A percentile compares a stretch with the other conserved stretches of the same genome.
These are phyloP conservation scores for Tychaedon coryphoeus DNA, from an alignment of 2,113 vertebrate species.

Conservation along the genomic window DNA sequence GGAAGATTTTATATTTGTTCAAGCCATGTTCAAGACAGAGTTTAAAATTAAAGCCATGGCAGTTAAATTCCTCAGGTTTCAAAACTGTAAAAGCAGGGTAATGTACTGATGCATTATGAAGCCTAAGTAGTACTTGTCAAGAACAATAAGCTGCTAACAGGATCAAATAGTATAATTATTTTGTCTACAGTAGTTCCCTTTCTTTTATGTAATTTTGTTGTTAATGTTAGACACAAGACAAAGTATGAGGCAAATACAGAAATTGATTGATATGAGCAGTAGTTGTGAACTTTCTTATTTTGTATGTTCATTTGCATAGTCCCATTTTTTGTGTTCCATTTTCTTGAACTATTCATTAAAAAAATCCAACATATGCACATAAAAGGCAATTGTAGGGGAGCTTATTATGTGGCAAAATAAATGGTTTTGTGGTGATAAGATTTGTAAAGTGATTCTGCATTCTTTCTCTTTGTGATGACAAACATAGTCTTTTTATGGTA, in stretches of 20 bases:
- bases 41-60: not conserved
- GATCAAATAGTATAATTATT: not conserved
- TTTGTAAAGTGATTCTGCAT: conserved; percentile 21
- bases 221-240: not conserved
- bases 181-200: not conserved
- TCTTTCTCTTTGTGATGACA: conserved; percentile 18
- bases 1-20: not conserved
- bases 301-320: not conserved
- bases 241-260: not conserved
- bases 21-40: not conserved
- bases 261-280: not conserved
- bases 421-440: not conserved
- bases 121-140: not conserved
- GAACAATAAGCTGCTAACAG: not conserved
- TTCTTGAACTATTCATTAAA: not conserved
- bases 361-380: not conserved
- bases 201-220: not conserved
- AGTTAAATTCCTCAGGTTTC: not conserved
- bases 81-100: not conserved
- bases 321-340: not conserved
- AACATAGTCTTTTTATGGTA: conserved; percentile 2
- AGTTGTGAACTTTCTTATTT: not conserved
- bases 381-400: not conserved
- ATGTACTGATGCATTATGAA: not conserved
- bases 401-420: not conserved